A percentile compares a stretch with the other conserved stretches of the same genome.
phyloP scores from a whole-genome alignment of 2,797 vertebrate species.

The Micropoecilia bifurca region DNA sequence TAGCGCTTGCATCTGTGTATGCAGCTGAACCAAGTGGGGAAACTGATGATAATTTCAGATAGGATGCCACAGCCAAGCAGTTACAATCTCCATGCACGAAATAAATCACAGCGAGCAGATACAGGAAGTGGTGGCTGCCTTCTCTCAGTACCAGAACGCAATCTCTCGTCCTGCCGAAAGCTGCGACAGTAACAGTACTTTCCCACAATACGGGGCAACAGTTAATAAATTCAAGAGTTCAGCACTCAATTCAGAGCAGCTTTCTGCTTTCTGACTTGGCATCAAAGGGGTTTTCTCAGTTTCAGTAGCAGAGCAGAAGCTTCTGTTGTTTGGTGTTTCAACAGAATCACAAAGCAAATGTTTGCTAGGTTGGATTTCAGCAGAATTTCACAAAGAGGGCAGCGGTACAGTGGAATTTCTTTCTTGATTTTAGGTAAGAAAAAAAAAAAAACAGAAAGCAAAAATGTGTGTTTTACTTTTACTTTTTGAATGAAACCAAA shows the following conservation, averaged over 20 bases:
- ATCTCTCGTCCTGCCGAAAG: conserved; percentile 12
- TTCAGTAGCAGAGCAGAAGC: conserved; percentile 26
- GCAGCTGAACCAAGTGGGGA: neutral
- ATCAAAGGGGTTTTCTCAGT: conserved; percentile 66
- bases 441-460: neutral
- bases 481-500: neutral
- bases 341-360: conserved; percentile 13
- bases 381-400: neutral
- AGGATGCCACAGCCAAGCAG: conserved; percentile 37
- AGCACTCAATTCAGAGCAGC: conserved; percentile 13
- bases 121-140: conserved; percentile 72
- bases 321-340: conserved; percentile 37
- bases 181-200: conserved; percentile 31
- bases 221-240: conserved; percentile 32
- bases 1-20: neutral
- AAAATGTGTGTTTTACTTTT: neutral
- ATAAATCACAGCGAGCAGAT: conserved; percentile 73
- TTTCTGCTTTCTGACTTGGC: conserved; percentile 32
- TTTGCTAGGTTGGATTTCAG: neutral
- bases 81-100: conserved; percentile 26
- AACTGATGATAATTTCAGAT: conserved; percentile 19
- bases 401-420: neutral
- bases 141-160: conserved; percentile 15
- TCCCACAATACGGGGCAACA: conserved; percentile 47
- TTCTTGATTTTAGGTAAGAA: neutral